A percentile compares a stretch with the other conserved stretches of the same genome.
phyloP scores from a whole-genome alignment of 2,888 invertebrate genomes.

The Himalopsyche kuldschensis region DNA sequence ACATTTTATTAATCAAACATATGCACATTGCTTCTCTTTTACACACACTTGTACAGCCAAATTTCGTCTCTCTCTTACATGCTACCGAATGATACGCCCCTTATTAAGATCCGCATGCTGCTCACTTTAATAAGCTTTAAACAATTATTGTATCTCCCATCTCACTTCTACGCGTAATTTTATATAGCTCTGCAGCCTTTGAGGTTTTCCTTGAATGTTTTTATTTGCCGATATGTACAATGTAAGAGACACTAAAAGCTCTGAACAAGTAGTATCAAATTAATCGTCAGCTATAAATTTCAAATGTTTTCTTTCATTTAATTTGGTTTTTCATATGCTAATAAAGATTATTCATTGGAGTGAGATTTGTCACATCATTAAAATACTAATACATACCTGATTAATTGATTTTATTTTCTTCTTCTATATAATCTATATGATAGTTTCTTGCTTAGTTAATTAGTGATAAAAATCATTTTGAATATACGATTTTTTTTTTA shows the following conservation, averaged over 20 bases:
- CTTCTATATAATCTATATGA: too few relatives aligned
- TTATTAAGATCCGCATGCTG: conserved; percentile 38
- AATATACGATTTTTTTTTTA: too few relatives aligned
- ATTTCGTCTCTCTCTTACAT: conserved; percentile 18
- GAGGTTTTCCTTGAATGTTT: background rate
- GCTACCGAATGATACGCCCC: conserved; percentile 40
- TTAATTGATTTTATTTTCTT: too few relatives aligned
- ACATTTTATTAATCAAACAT: conserved; percentile 36
- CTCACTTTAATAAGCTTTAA: conserved; percentile 39
- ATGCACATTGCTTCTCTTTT: conserved; percentile 14
- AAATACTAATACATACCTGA: too few relatives aligned
- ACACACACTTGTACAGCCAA: background rate
- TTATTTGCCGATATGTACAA: background rate
- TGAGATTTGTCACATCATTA: too few relatives aligned
- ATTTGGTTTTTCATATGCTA: too few relatives aligned
- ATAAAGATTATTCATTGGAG: too few relatives aligned
- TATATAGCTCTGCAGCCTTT: background rate
- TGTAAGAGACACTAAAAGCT: background rate
- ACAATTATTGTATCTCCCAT: conserved; percentile 32
- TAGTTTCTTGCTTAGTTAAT: too few relatives aligned
- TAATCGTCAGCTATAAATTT: too few relatives aligned
- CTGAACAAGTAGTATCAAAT: background rate
- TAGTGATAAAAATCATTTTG: too few relatives aligned
- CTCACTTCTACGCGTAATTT: conserved; percentile 10
- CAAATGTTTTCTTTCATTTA: too few relatives aligned